Base-by-base conservation (phyloP, 1,140 invertebrate species). In the Reticulitermes speratus region DNA sequence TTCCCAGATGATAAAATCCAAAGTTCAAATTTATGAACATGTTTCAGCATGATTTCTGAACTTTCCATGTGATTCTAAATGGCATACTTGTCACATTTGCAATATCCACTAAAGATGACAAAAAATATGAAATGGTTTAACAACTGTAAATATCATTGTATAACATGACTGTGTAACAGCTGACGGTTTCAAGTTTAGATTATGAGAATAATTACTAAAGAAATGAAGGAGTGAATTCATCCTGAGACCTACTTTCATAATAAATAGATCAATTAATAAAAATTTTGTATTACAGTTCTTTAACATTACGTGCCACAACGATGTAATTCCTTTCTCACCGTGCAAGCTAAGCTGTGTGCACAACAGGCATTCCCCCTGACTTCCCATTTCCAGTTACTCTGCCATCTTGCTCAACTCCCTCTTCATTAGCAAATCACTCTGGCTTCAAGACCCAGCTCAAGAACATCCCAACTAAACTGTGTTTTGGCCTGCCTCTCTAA, bases 211-310 rank as follows among this genome's bases (percentile, higher is more conserved):
- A 75, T 16, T 19, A 55, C 38, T 19, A 75, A 75, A 75, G n/a
- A 75, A 16, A n/a, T 21, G 59, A 23, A 65, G 6, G 59, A 65
- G 19, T 65, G 59, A n/a, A 19, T 75, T 75, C 14, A 16, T 75
- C 65, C 65, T n/a, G 65, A 75, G 65, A 75, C 65, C 65, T 7
- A 75, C n/a, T 75, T 75, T 75, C 65, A 75, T 75, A 75, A 75
- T 75, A 75, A 75, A 75, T 75, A 75, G n/a, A 30, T 8, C 25
- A 30, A 75, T 75, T 75, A 75, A 75, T 75, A 30, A n/a, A 75
- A 65, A 75, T 14, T 30, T 2, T 75, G 65, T 75, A 75, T 55
- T 55, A 55, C 19, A 55, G 19, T 55, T 55, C 19, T 16, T 55
- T 55, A 55, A 55, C 19, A 55, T 16, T n/a, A 38, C 5, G 38